Evolutionary conservation across 2,113 vertebrate species (phyloP).

Genomic region (Varanus komodoensis): DNA sequence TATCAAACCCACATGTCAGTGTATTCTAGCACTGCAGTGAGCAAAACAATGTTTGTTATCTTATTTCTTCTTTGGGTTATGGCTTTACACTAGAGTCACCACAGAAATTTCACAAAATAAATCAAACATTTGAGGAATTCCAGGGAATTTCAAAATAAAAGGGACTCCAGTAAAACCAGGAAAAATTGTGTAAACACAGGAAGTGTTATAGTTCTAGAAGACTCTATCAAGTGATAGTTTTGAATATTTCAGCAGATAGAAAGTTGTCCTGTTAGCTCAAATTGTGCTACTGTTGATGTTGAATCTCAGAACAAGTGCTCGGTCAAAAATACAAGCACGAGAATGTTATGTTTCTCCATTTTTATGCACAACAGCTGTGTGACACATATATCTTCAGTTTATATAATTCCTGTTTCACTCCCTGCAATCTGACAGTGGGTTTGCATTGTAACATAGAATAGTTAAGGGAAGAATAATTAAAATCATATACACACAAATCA

Average conservation of each 20-base stretch:
- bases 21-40: neutral
- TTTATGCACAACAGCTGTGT: neutral
- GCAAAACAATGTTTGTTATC: neutral
- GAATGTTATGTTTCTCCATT: neutral
- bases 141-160: neutral
- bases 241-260: neutral
- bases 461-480: neutral
- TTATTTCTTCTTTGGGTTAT: conserved; percentile 4
- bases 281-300: neutral
- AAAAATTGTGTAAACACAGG: too few relatives aligned
- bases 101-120: neutral
- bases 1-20: conserved; percentile 10
- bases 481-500: neutral
- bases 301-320: neutral
- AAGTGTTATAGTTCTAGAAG: neutral
- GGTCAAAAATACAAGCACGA: neutral
- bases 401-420: neutral
- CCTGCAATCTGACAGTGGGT: neutral
- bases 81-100: neutral
- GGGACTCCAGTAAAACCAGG: neutral
- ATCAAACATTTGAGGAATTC: neutral
- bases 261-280: neutral
- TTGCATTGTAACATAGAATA: neutral
- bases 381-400: neutral
- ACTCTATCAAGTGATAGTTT: neutral